These are phyloP conservation scores for Nanorana parkeri DNA, from an alignment of 2,113 vertebrate genomes.

Conservation along the genomic window DNA sequence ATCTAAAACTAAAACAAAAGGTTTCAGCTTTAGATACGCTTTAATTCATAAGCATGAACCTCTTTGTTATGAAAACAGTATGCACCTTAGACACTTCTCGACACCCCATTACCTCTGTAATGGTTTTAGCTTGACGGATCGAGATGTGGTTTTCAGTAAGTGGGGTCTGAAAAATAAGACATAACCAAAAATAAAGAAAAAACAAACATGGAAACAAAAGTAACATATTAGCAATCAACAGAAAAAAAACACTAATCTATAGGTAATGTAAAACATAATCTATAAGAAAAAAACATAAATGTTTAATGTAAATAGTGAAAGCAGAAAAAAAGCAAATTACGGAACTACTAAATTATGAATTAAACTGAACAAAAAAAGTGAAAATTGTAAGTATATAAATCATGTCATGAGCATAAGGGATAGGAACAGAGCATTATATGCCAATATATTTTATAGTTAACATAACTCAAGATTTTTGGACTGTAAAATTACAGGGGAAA, in stretches of 20 bases:
- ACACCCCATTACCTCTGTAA: slow-evolving; percentile 83
- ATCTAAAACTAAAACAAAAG: no score
- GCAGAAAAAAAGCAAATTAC: not conserved
- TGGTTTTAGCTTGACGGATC: slow-evolving; percentile 82
- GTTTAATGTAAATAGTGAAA: not conserved
- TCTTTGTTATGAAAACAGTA: slow-evolving; percentile 55
- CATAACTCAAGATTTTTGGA: not conserved
- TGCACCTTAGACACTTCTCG: slow-evolving; percentile 62
- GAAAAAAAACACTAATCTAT: slow-evolving; percentile 25
- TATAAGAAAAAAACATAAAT: not conserved
- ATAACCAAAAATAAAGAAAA: slow-evolving; percentile 68
- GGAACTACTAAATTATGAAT: slow-evolving; percentile 28
- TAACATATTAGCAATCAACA: slow-evolving; percentile 46
- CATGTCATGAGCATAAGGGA: not conserved
- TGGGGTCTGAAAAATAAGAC: slow-evolving; percentile 92
- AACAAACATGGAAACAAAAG: slow-evolving; percentile 49
- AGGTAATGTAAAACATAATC: slow-evolving; percentile 29
- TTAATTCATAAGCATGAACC: slow-evolving; percentile 20
- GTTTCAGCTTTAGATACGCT: no score
- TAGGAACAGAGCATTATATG: not conserved
- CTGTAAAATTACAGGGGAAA: slow-evolving; percentile 24
- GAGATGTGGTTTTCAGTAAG: slow-evolving; percentile 86
- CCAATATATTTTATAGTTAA: slow-evolving; percentile 11
- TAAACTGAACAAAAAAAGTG: not conserved
- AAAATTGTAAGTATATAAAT: slow-evolving; percentile 29